A percentile compares a stretch with the other conserved stretches of the same genome.
These are phyloP conservation scores for Herminia tarsipennalis DNA, from an alignment of 2,888 invertebrate species.

Conservation along the genomic window DNA sequence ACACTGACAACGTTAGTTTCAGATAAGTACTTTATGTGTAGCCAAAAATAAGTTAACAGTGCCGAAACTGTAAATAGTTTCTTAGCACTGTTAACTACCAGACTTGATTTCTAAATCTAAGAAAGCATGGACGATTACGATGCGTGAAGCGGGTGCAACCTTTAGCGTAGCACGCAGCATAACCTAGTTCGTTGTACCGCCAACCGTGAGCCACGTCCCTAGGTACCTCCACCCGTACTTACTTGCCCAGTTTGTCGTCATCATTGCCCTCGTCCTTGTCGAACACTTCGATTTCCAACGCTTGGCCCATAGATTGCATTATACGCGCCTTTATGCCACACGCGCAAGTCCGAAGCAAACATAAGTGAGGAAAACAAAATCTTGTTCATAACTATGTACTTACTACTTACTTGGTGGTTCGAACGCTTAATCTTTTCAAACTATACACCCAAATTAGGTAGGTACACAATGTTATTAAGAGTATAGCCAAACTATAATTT, in stretches of 20 bases:
- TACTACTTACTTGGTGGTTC: constrained; percentile 20
- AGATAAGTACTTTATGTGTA: too few relatives aligned
- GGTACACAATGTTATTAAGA: background rate
- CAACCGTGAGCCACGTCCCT: constrained; percentile 5
- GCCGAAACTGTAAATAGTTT: background rate
- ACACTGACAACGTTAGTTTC: too few relatives aligned
- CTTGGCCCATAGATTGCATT: constrained; percentile 89
- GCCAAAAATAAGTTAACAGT: too few relatives aligned
- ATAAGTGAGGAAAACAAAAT: constrained; percentile 81
- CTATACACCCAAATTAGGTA: background rate
- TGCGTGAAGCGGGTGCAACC: constrained; percentile 50
- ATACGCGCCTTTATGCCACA: constrained; percentile 81
- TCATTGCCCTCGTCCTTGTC: constrained; percentile 94
- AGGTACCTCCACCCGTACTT: constrained; percentile 65
- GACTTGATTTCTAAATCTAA: constrained; percentile 16
- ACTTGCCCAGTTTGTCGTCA: constrained; percentile 96
- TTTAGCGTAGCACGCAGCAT: constrained; percentile 31
- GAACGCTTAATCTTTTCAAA: background rate
- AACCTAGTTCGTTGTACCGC: constrained; percentile 11
- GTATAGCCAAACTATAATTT: background rate
- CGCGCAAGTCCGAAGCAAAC: constrained; percentile 78
- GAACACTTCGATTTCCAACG: constrained; percentile 90
- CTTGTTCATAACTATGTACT: constrained; percentile 64
- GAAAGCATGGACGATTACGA: constrained; percentile 36
- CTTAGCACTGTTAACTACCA: constrained; percentile 26